Evolutionary conservation across 2,113 vertebrate species (phyloP).

Genomic region (Hucho hucho): DNA sequence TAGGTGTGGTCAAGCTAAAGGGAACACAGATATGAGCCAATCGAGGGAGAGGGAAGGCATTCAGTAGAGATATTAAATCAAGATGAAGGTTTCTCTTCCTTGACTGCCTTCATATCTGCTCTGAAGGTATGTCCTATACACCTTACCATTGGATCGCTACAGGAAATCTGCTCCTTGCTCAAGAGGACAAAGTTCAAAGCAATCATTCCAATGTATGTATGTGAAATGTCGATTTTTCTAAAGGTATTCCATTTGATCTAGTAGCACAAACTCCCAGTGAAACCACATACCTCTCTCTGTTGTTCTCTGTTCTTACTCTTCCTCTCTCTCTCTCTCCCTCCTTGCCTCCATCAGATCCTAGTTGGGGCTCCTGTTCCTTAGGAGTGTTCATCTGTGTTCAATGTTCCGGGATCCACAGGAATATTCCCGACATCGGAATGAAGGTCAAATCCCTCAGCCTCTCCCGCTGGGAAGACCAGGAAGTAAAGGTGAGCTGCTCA

Average conservation of each 20-base stretch:
- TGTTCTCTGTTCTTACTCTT: not conserved
- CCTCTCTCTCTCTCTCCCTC: not conserved
- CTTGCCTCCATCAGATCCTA: slow-evolving; percentile 55
- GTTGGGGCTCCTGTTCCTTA: slow-evolving; percentile 73
- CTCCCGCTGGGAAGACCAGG: slow-evolving; percentile 75
- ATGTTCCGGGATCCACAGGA: slow-evolving; percentile 78
- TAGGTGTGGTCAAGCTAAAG: slow-evolving; percentile 2
- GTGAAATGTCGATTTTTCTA: too few species aligned
- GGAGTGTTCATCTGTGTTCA: slow-evolving; percentile 76
- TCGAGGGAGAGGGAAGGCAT: too few species aligned
- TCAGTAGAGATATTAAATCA: not conserved
- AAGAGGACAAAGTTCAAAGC: too few species aligned
- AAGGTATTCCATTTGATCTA: too few species aligned
- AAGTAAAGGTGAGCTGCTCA: slow-evolving; percentile 64
- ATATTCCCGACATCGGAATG: slow-evolving; percentile 60
- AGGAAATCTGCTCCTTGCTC: too few species aligned
- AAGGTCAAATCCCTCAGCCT: slow-evolving; percentile 76
- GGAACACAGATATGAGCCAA: not conserved
- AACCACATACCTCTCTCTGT: not conserved
- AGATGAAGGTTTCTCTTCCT: too few species aligned
- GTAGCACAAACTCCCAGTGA: too few species aligned
- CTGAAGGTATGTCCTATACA: too few species aligned
- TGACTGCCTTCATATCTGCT: too few species aligned
- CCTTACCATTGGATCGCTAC: too few species aligned
- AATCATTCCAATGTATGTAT: too few species aligned